Percentiles rank a stretch among this genome's conserved stretches.
These are phyloP conservation scores for Tetheella fluctuosa DNA, from an alignment of 2,888 invertebrate genomes.

Conservation along the genomic window DNA sequence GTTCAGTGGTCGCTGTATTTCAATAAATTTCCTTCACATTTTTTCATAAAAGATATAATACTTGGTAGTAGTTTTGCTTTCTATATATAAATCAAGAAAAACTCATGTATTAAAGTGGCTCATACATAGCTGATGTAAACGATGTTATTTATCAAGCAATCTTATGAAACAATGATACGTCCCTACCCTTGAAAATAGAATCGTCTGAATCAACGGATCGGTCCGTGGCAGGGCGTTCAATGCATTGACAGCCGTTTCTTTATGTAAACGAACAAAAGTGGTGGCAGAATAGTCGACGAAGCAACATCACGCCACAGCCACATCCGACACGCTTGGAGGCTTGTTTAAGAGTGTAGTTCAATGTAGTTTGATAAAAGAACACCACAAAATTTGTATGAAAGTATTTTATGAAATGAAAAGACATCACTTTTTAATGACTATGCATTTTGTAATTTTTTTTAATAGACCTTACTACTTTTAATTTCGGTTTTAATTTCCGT, in stretches of 20 bases:
- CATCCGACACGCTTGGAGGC: slow-evolving; percentile 12
- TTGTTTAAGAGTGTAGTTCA: background rate
- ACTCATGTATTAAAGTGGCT: no score
- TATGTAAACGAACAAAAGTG: slow-evolving; percentile 48
- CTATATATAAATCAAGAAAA: no score
- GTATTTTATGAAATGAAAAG: no score
- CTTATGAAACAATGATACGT: slow-evolving; percentile 1
- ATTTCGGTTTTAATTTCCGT: no score
- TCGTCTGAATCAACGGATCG: slow-evolving; percentile 15
- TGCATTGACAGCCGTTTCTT: slow-evolving; percentile 44
- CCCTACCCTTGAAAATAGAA: slow-evolving; percentile 20
- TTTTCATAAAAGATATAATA: no score
- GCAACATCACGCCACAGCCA: slow-evolving; percentile 20
- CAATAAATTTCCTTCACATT: no score
- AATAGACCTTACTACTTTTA: no score
- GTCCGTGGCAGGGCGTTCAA: slow-evolving; percentile 25
- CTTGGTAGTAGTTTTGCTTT: no score
- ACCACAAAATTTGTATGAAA: no score
- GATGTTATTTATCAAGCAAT: background rate
- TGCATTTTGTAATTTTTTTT: no score
- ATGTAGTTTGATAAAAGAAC: background rate
- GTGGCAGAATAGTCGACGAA: slow-evolving; percentile 33
- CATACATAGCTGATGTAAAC: background rate
- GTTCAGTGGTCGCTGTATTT: no score
- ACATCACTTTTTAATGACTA: no score